Base-by-base conservation (phyloP, 2,797 vertebrate genomes). In the Nannoperca australis region DNA sequence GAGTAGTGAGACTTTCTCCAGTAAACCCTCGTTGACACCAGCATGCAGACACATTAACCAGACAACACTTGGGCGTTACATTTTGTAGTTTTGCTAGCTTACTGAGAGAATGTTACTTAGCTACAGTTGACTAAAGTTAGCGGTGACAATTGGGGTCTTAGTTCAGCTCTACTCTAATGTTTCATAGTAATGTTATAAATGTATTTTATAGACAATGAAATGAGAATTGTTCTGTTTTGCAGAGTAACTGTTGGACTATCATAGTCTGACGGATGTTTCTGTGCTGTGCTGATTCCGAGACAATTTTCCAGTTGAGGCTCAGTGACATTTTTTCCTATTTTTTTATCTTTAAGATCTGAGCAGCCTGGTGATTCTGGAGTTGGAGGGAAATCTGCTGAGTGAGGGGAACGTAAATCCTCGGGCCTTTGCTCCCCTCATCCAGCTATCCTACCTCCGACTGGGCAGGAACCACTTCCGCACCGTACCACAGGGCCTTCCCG, bases 311-410 rank as follows among this genome's bases (percentile, higher is more conserved):
- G 15, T 14, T 5, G 5, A 54, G 4, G 30, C 4, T 30, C 7
- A 56, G 15, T 22, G 10, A 53, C 0, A 7, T 66, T 60, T 32
- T n/a, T 3, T 24, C 6, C 24, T 27, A 27, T 59, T 2, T 45
- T 22, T 36, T 36, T 15, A 34, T 70, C 47, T 82, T 45, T 30
- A 69, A 99, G 98, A 70, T 91, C 93, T 99, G 85, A 93, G 88
- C 87, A 96, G 90, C 22, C 83, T 99, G 83, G 91, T 98, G 83
- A 98, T 96, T 61, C 90, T 99, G 94, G 98, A 99, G 94, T n/a
- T 99, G 89, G 98, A 99, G 91, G 97, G 95, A 73, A 99, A 99
- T 81, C 86, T 95, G 85, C 95, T 99, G 51, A 99, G 95, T 77
- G 98, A 99, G 90, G 93, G 91, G 1, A 97, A 96, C 13, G 95